Percentiles rank a stretch among this genome's conserved stretches.
phyloP scores from a whole-genome alignment of 1,140 invertebrate genomes.

The Neuroterus valhalla region DNA sequence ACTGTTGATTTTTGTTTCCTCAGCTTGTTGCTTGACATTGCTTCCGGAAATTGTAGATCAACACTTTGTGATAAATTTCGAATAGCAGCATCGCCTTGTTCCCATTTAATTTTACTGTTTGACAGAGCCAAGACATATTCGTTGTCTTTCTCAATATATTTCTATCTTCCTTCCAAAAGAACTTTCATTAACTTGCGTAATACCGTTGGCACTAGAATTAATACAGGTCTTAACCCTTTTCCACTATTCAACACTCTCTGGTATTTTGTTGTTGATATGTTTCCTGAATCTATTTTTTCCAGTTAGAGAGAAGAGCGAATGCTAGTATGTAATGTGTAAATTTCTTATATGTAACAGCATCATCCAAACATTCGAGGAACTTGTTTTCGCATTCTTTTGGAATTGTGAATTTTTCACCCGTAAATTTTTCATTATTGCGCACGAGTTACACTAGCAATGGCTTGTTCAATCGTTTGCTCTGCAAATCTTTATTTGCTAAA shows the following conservation, averaged over 20 bases:
- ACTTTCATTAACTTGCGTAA: neutral
- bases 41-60: too few species aligned
- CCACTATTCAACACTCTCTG: neutral
- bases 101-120: slow-evolving; percentile 2
- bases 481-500: too few species aligned
- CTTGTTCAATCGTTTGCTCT: too few species aligned
- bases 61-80: neutral
- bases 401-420: neutral
- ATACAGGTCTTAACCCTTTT: neutral
- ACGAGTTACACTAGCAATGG: neutral
- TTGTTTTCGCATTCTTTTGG: neutral
- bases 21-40: too few species aligned
- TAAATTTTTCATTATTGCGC: too few species aligned
- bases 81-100: neutral
- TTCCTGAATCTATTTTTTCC: neutral
- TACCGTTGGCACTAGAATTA: neutral
- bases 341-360: neutral
- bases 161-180: neutral
- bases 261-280: neutral
- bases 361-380: neutral
- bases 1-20: neutral
- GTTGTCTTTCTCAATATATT: neutral
- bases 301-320: neutral
- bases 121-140: neutral
- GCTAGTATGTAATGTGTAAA: neutral